Percentiles rank a stretch among this genome's conserved stretches.
Evolutionary conservation across 2,113 vertebrate species (phyloP).

Genomic region (Mormoops blainvillei): DNA sequence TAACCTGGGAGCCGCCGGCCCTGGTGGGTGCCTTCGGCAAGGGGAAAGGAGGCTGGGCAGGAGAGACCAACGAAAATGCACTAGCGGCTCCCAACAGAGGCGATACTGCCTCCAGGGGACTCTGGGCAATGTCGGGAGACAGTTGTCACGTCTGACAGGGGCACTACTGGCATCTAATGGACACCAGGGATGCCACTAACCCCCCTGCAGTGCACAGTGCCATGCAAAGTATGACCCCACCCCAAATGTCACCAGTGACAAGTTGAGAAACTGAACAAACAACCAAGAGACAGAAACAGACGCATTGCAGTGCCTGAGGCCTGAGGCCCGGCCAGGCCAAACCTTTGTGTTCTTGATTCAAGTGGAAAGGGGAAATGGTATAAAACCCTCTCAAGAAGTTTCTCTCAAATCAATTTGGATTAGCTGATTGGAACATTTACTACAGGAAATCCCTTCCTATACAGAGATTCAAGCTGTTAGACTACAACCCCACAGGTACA

Average conservation of each 20-base stretch:
- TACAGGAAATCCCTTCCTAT: not conserved
- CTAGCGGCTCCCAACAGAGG: not conserved
- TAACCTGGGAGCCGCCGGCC: not conserved
- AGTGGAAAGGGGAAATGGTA: not conserved
- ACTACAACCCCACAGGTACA: not conserved
- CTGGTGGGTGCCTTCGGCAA: not conserved
- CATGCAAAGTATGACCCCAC: not conserved
- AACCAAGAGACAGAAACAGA: no score
- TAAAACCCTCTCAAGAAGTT: not conserved
- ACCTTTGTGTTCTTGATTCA: not conserved
- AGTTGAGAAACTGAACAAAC: not conserved
- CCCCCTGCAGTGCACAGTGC: no score
- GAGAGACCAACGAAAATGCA: not conserved
- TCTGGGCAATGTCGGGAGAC: not conserved
- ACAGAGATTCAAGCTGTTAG: not conserved
- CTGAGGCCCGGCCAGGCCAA: not conserved
- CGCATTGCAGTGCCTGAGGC: not conserved
- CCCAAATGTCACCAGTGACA: not conserved
- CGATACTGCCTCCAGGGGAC: not conserved
- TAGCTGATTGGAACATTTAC: not conserved
- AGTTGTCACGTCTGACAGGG: not conserved
- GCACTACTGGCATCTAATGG: not conserved
- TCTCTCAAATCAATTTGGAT: not conserved
- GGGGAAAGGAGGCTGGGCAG: not conserved
- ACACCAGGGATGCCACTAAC: not conserved